Percentiles rank a stretch among this genome's conserved stretches.
phyloP scores from a whole-genome alignment of 2,888 invertebrate species.

The Acanthosepion esculentum region DNA sequence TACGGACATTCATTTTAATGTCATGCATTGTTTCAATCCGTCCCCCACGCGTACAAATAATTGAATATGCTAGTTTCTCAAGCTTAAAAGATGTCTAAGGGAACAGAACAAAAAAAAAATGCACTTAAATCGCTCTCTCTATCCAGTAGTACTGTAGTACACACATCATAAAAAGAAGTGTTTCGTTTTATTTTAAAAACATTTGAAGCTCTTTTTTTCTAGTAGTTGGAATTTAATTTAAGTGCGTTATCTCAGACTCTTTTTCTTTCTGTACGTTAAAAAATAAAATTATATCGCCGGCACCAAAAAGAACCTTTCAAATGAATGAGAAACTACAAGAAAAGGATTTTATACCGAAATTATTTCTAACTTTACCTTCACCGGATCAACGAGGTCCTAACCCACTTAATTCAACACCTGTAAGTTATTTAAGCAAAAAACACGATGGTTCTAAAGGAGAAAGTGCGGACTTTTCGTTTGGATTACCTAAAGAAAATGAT shows the following conservation, averaged over 20 bases:
- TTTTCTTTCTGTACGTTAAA: neutral
- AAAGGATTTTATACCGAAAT: neutral
- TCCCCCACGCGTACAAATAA: neutral
- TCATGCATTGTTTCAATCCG: neutral
- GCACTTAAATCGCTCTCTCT: no score
- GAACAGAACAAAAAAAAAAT: neutral
- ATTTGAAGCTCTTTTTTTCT: neutral
- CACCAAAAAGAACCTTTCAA: neutral
- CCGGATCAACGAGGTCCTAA: neutral
- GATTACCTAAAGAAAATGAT: neutral
- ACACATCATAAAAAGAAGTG: neutral
- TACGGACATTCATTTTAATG: neutral
- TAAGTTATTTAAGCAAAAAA: neutral
- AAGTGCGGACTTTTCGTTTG: neutral
- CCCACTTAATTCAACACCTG: neutral
- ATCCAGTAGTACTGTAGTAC: no score
- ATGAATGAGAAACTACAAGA: neutral
- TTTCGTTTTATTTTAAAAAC: neutral
- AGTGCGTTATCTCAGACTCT: neutral
- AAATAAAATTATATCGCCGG: neutral
- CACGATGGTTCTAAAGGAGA: neutral
- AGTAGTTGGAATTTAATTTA: neutral
- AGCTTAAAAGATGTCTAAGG: no score
- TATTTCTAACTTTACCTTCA: neutral
- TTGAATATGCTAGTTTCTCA: neutral